Evolutionary conservation across 2,113 vertebrate genomes (phyloP).

Genomic region (Cyprinodon tularosa): DNA sequence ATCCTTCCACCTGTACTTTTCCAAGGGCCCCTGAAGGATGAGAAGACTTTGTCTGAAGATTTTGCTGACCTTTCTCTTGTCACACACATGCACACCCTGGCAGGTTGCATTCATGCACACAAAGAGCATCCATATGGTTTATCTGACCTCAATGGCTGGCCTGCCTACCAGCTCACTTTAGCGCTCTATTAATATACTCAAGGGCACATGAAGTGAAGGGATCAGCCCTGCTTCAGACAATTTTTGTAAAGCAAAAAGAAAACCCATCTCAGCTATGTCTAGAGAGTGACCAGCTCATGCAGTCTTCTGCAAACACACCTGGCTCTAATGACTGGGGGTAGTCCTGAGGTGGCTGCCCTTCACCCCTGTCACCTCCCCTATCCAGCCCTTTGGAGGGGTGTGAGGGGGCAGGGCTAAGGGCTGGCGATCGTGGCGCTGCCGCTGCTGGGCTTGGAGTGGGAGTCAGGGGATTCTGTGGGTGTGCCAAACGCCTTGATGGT

Average conservation of each 20-base stretch:
- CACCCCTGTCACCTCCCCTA: conserved; percentile 81
- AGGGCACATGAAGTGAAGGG: conserved; percentile 52
- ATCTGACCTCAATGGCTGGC: conserved; percentile 64
- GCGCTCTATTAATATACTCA: conserved; percentile 49
- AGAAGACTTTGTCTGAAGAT: conserved; percentile 70
- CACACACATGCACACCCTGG: conserved; percentile 37
- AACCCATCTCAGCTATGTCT: conserved; percentile 27
- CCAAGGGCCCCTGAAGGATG: conserved; percentile 84
- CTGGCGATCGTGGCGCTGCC: conserved; percentile 84
- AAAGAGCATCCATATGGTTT: conserved; percentile 62
- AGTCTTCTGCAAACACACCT: conserved; percentile 76
- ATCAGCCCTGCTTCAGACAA: conserved; percentile 57
- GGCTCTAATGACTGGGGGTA: conserved; percentile 87
- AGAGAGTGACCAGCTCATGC: conserved; percentile 7
- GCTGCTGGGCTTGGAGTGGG: conserved; percentile 85
- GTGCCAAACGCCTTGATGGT: conserved; percentile 78
- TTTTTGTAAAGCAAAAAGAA: conserved; percentile 72
- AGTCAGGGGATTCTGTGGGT: conserved; percentile 83
- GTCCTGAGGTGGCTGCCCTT: conserved; percentile 84
- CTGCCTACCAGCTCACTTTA: conserved; percentile 60
- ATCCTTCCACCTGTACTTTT: conserved; percentile 77
- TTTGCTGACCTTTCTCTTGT: conserved; percentile 62
- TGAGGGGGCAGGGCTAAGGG: conserved; percentile 85
- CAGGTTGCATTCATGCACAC: conserved; percentile 50
- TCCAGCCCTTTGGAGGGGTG: conserved; percentile 83